phyloP scores from a whole-genome alignment of 2,888 invertebrate genomes.

The Silvanus unidentatus region DNA sequence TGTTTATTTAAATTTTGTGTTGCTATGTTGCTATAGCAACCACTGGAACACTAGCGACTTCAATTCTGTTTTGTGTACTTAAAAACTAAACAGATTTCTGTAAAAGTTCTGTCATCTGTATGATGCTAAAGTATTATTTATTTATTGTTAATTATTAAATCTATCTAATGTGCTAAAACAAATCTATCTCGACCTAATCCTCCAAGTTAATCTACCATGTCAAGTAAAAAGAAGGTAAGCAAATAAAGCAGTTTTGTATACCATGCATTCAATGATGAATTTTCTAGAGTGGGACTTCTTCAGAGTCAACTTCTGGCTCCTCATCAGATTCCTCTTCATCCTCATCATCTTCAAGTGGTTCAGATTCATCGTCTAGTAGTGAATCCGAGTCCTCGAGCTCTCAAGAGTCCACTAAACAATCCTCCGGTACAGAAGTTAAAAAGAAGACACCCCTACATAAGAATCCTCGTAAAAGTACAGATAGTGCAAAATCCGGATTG shows the following conservation, averaged over 20 bases:
- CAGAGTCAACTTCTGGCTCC: conserved; percentile 59
- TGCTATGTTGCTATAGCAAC: too few species aligned
- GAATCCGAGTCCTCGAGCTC: conserved; percentile 66
- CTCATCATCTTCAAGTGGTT: conserved; percentile 63
- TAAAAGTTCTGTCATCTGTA: too few species aligned
- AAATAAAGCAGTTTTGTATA: not conserved
- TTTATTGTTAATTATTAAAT: too few species aligned
- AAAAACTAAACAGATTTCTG: too few species aligned
- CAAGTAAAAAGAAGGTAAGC: conserved; percentile 27
- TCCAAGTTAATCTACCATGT: conserved; percentile 10
- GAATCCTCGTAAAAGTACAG: conserved; percentile 38
- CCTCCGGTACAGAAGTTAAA: conserved; percentile 31
- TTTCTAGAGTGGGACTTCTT: conserved; percentile 45
- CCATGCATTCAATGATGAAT: not conserved
- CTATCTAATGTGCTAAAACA: too few species aligned
- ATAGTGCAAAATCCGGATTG: conserved; percentile 24
- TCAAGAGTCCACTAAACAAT: conserved; percentile 41
- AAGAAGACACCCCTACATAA: conserved; percentile 40
- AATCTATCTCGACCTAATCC: too few species aligned
- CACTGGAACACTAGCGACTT: too few species aligned
- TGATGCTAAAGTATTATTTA: too few species aligned
- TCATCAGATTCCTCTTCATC: conserved; percentile 63
- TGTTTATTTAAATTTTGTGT: too few species aligned
- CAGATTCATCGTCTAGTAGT: conserved; percentile 64
- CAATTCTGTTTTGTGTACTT: too few species aligned